Percentiles rank a stretch among this genome's conserved stretches.
These are phyloP conservation scores for Netta rufina DNA, from an alignment of 2,797 vertebrate genomes.

Conservation along the genomic window DNA sequence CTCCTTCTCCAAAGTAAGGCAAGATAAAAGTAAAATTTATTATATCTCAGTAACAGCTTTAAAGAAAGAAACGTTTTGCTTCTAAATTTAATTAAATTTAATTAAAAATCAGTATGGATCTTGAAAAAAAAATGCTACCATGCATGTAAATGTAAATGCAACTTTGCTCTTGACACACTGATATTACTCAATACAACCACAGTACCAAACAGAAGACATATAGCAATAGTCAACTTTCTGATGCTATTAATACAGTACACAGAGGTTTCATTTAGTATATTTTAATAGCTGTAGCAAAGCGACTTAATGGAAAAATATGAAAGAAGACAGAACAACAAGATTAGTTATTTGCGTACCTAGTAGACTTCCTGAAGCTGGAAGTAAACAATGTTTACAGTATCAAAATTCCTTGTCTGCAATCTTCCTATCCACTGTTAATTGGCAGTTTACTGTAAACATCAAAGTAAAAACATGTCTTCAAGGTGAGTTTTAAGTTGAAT, in stretches of 20 bases:
- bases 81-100: not conserved
- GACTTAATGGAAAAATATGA: not conserved
- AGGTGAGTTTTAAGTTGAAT: not conserved
- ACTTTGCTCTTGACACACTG: not conserved
- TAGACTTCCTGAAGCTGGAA: conserved; percentile 15
- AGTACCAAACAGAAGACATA: not conserved
- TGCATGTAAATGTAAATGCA: not conserved
- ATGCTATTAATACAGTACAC: not conserved
- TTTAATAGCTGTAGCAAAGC: not conserved
- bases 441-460: conserved; percentile 20
- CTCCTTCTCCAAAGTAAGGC: not conserved
- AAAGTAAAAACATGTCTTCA: not conserved
- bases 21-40: not conserved
- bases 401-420: not conserved
- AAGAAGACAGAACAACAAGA: not conserved
- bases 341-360: not conserved
- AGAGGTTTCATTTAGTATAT: not conserved
- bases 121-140: not conserved
- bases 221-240: not conserved
- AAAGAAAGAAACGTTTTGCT: not conserved
- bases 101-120: not conserved
- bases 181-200: not conserved
- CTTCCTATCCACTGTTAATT: not conserved
- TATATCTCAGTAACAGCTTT: not conserved
- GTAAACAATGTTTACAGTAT: not conserved